Evolutionary conservation across 2,888 invertebrate species (phyloP), one percentile per base, ranked within the genome.

Genomic region (Drosophila subquinaria): DNA sequence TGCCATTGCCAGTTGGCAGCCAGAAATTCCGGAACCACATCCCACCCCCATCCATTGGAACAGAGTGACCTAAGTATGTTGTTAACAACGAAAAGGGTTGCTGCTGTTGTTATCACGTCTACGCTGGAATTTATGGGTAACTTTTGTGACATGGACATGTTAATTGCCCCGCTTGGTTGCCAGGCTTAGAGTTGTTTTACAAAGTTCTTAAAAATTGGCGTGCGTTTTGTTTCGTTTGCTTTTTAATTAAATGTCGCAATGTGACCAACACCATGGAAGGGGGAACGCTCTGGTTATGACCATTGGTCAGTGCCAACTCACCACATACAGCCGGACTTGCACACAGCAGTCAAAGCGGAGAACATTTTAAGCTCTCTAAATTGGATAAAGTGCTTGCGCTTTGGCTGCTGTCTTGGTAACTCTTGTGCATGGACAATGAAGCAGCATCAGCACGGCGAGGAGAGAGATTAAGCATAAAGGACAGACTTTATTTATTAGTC

Each of bases 381-480:
- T 92, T 91, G 91, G 92, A 91, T 91, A 90, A 92, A 91, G 90
- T 82, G 73, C 90, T 91, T 87, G 73, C 70, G 75, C 76, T 82
- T 64, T 70, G 85, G 48, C 72, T 64, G 66, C 66, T 71, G 67
- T 61, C 78, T 78, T 79, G 73, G 78, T 66, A 81, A 77, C 78
- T 73, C 47, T 77, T 73, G 42, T 51, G 30, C 40, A 48, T n/a
- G 23, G 20, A 43, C 11, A 51, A 17, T 11, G 55, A 52, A 42
- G 59, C 62, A 50, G 55, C 62, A 50, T 8, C 17, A 30, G 27
- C 52, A 38, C 50, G 63, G 27, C 42, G 40, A n/a, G 6, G 30
- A n/a, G 4, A 30, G 40, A 61, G 65, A 70, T 79, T 69, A 65
- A 43, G 13, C 48, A 56, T 38, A 30, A 40, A 43, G 40, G 35